Evolutionary conservation across 2,113 vertebrate genomes (phyloP).

Genomic region (Coracopsis vasa): DNA sequence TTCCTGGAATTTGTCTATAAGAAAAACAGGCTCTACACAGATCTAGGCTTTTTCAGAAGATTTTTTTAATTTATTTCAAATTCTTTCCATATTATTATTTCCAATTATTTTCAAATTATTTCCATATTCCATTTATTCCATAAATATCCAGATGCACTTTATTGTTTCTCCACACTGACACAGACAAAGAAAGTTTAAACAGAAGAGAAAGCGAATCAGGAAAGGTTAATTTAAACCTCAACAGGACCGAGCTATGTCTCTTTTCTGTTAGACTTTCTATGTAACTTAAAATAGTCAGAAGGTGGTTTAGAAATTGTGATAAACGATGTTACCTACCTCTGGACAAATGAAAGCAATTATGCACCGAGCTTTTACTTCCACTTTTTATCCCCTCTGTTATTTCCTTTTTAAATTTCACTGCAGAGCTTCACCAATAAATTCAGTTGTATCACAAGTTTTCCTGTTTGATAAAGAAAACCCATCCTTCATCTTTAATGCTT

Average conservation of each 20-base stretch:
- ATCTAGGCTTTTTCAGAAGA: background rate
- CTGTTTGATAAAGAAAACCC: background rate
- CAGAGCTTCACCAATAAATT: background rate
- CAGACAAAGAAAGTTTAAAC: background rate
- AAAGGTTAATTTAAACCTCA: background rate
- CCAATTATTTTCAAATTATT: background rate
- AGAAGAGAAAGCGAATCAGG: background rate
- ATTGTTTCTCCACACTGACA: background rate
- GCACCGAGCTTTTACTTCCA: background rate
- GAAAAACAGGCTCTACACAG: background rate
- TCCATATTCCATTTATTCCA: background rate
- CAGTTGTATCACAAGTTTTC: background rate
- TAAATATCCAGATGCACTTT: background rate
- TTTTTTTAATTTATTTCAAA: background rate
- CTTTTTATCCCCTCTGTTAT: background rate
- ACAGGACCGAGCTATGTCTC: rapidly evolving
- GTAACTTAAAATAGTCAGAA: background rate
- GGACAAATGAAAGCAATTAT: background rate
- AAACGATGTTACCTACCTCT: background rate
- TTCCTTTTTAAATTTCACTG: background rate
- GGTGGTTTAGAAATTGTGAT: background rate
- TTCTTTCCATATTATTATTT: background rate
- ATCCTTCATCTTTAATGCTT: background rate
- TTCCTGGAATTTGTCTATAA: background rate
- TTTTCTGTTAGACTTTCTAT: background rate